Evolutionary conservation across 2,113 vertebrate genomes (phyloP).

Genomic region (Callionymus lyra): DNA sequence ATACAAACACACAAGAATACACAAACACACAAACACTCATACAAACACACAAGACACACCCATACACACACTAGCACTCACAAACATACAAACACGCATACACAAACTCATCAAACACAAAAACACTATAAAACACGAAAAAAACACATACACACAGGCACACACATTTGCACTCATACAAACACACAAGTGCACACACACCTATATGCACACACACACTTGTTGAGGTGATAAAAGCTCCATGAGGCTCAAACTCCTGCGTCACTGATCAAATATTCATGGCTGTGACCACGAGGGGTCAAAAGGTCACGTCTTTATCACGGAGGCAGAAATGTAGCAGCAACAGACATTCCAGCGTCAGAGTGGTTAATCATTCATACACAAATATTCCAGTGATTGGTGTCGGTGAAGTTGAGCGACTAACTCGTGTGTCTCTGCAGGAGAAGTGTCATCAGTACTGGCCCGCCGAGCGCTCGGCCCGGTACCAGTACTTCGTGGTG

Average conservation of each 20-base stretch:
- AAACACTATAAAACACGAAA: too few relatives aligned
- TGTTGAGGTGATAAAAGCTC: too few relatives aligned
- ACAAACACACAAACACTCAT: too few relatives aligned
- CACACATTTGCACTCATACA: too few relatives aligned
- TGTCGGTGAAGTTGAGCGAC: too few relatives aligned
- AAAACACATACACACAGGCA: not conserved
- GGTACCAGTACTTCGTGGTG: slow-evolving; percentile 95
- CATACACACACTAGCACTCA: not conserved
- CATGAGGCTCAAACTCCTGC: not conserved
- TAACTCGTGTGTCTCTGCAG: slow-evolving; percentile 46
- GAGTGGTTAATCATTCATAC: slow-evolving; percentile 11
- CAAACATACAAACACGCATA: too few relatives aligned
- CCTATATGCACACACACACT: not conserved
- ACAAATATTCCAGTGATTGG: slow-evolving; percentile 3
- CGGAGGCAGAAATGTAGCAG: slow-evolving; percentile 1
- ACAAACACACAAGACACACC: not conserved
- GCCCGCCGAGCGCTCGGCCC: slow-evolving; percentile 91
- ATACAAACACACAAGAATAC: not conserved
- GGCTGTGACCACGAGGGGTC: slow-evolving; percentile 18
- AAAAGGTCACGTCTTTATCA: slow-evolving; percentile 18
- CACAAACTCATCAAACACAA: too few relatives aligned
- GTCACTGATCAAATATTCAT: slow-evolving; percentile 34
- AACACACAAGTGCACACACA: too few relatives aligned
- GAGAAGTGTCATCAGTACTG: slow-evolving; percentile 97
- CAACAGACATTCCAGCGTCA: slow-evolving; percentile 3